Evolutionary conservation across 2,113 vertebrate genomes (phyloP).

Genomic region (Urocynchramus pylzowi): DNA sequence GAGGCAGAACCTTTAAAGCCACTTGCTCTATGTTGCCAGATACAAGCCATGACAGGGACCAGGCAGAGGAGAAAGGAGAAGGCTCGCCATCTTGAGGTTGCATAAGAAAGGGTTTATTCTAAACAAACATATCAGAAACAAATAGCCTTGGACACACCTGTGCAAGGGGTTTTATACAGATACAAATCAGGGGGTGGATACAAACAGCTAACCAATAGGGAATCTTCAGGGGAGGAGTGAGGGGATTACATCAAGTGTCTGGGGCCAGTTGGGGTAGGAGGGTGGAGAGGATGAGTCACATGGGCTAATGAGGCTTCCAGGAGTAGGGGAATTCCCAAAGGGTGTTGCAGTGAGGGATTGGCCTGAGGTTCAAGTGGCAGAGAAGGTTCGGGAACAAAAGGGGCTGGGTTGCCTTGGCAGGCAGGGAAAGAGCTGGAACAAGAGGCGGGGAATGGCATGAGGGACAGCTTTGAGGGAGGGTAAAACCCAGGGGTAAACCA

Average conservation of each 20-base stretch:
- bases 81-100: not conserved
- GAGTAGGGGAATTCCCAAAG: not conserved
- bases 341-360: not conserved
- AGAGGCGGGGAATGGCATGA: not conserved
- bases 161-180: not conserved
- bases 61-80: not conserved
- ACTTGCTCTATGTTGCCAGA: not conserved
- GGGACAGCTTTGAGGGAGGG: not conserved
- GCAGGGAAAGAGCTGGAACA: not conserved
- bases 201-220: not conserved
- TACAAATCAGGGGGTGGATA: not conserved
- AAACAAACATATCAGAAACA: not conserved
- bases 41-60: not conserved
- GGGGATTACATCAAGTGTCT: not conserved
- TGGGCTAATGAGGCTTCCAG: not conserved
- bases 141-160: not conserved
- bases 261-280: not conserved
- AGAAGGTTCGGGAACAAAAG: not conserved
- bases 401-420: not conserved
- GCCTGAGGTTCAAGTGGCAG: not conserved
- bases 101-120: rapidly evolving
- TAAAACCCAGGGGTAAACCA: not conserved
- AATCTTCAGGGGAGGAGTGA: not conserved
- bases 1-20: not conserved
- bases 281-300: not conserved